Base-by-base conservation (phyloP, 2,797 vertebrate genomes). In the Centropyge bicolor region DNA sequence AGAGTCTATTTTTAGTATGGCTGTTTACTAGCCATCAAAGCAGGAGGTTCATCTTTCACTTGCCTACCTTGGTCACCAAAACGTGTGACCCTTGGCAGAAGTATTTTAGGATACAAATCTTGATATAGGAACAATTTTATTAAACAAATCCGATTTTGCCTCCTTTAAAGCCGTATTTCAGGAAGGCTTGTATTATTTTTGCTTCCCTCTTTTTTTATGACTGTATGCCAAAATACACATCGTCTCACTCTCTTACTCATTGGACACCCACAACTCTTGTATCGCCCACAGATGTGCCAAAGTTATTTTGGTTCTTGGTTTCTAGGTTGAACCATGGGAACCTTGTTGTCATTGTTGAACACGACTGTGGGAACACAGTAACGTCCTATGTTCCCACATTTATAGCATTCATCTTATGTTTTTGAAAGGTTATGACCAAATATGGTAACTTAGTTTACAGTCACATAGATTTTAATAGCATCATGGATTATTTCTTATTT, bases 1-100 rank as follows among this genome's bases (percentile, higher is more conserved):
- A 48, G 72, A 74, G 70, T 88, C 85, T 91, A 93, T 89, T 91
- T 91, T 92, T 92, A 91, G 89, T 9, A 7, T 48, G 20, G 68
- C 76, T 88, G 52, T 88, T 90, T 91, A 79, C 86, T 86, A 20
- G 55, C 59, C 3, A 1, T 56, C 27, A 69, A 56, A 79, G 60
- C 81, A 74, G 56, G 49, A 81, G 87, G 82, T 84, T 93, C 88
- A 89, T 68, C 84, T 92, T 91, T 89, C 88, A 82, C 88, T 86
- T 81, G 83, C 79, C 77, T 74, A 49, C 59, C 54, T 79, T 59
- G 68, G 56, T 83, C 71, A 70, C 55, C 9, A 45, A 76, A 80
- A 69, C 3, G 1, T 82, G 11, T 60, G 8, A 76, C 36, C 54
- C 57, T 36, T 1, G 11, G 14, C 17, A 45, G 38, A 66, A 38